phyloP scores from a whole-genome alignment of 2,888 invertebrate species.

The Ceraclea dissimilis region DNA sequence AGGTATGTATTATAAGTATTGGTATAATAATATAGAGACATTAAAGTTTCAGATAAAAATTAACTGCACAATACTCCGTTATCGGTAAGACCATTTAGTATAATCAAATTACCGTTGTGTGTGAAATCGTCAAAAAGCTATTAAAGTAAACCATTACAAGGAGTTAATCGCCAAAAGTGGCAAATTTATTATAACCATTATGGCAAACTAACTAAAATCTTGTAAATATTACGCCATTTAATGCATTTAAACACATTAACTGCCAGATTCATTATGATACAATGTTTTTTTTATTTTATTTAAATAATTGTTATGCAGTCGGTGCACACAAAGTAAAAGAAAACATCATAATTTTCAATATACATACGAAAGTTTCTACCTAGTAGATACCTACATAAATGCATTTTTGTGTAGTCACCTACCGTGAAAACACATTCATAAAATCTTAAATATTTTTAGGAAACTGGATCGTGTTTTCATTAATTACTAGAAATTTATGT shows the following conservation, averaged over 20 bases:
- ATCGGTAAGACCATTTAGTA: conserved; percentile 6
- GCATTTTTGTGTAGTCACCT: too few species aligned
- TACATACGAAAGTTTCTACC: too few species aligned
- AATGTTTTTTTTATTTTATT: too few species aligned
- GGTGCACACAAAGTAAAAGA: background rate
- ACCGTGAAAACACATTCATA: too few species aligned
- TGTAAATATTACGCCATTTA: conserved; percentile 13
- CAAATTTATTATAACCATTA: conserved; percentile 16
- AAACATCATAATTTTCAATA: too few species aligned
- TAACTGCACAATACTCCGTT: conserved; percentile 3
- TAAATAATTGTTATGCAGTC: background rate
- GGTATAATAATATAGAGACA: too few species aligned
- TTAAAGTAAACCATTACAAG: conserved; percentile 14
- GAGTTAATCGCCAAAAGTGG: conserved; percentile 12
- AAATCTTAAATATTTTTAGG: too few species aligned
- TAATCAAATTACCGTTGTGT: conserved; percentile 10
- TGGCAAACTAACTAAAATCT: conserved; percentile 13
- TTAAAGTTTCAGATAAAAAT: too few species aligned
- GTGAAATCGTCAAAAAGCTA: conserved; percentile 14
- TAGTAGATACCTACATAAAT: too few species aligned
- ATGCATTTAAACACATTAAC: conserved; percentile 9
- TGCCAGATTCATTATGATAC: background rate
- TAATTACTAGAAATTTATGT: too few species aligned
- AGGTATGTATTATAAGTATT: too few species aligned
- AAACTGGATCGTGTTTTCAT: too few species aligned